These are phyloP conservation scores for Agrochola circellaris DNA, from an alignment of 2,888 invertebrate genomes.

Conservation along the genomic window DNA sequence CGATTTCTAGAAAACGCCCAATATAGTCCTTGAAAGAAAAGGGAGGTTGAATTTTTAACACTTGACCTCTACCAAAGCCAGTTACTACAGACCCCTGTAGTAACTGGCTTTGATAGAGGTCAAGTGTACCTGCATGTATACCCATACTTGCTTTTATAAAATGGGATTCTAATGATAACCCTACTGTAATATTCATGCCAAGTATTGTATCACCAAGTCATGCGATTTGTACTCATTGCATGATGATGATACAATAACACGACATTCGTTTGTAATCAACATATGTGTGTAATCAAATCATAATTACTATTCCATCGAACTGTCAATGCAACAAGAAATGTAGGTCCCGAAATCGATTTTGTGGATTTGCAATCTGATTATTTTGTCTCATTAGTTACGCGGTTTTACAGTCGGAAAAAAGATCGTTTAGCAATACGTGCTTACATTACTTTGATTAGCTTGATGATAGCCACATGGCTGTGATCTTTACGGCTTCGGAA, in stretches of 20 bases:
- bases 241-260: background rate
- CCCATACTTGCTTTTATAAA: background rate
- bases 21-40: constrained; percentile 7
- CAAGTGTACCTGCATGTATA: too few relatives aligned
- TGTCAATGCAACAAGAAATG: constrained; percentile 14
- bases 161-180: background rate
- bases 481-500: constrained; percentile 33
- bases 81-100: background rate
- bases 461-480: constrained; percentile 23
- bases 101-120: too few relatives aligned
- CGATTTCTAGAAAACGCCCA: constrained; percentile 11
- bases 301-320: constrained; percentile 5
- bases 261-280: background rate
- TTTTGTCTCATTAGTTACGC: constrained; percentile 23
- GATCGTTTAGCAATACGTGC: constrained; percentile 56
- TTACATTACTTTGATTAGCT: constrained; percentile 26
- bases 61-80: constrained; percentile 8
- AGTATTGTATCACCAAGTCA: background rate
- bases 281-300: background rate
- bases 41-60: constrained; percentile 1
- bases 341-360: constrained; percentile 11
- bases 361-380: constrained; percentile 5
- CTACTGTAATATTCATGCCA: background rate
- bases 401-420: constrained; percentile 51
- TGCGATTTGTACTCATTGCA: background rate